These are phyloP conservation scores for Characodon lateralis DNA, from an alignment of 2,797 vertebrate genomes.

Conservation along the genomic window DNA sequence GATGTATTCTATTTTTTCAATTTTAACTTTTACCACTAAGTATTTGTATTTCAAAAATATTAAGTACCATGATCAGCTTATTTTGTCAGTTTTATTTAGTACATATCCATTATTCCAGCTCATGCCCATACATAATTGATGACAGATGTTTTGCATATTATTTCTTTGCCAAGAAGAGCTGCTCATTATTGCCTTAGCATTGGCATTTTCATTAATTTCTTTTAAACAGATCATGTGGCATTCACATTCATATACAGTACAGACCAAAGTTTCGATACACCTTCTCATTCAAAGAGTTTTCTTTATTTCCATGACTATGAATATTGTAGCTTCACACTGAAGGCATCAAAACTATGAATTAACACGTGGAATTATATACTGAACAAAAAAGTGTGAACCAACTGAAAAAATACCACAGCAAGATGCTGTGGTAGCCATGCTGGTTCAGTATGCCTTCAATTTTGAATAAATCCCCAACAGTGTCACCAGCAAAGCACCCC, in stretches of 20 bases:
- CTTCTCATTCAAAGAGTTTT: too few species aligned
- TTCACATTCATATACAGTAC: constrained; percentile 25
- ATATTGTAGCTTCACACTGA: too few species aligned
- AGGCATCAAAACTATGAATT: too few species aligned
- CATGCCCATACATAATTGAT: constrained; percentile 53
- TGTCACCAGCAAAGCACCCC: too few species aligned
- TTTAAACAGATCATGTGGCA: constrained; percentile 46
- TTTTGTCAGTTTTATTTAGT: constrained; percentile 10
- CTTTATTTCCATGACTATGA: too few species aligned
- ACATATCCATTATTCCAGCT: constrained; percentile 2
- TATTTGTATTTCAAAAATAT: not conserved
- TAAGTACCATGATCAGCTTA: constrained; percentile 11
- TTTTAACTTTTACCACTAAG: not conserved
- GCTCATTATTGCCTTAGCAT: constrained; percentile 41
- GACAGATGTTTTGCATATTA: constrained; percentile 26
- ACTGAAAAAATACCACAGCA: too few species aligned
- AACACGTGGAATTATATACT: too few species aligned
- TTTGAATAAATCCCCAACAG: too few species aligned
- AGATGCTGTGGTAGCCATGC: too few species aligned
- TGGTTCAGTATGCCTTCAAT: too few species aligned
- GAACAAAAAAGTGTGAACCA: too few species aligned
- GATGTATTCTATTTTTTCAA: not conserved
- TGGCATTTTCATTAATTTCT: constrained; percentile 43
- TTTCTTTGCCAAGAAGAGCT: constrained; percentile 25
- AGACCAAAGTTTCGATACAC: too few species aligned